Evolutionary conservation across 2,888 invertebrate genomes (phyloP).

Genomic region (Ophraella communa): DNA sequence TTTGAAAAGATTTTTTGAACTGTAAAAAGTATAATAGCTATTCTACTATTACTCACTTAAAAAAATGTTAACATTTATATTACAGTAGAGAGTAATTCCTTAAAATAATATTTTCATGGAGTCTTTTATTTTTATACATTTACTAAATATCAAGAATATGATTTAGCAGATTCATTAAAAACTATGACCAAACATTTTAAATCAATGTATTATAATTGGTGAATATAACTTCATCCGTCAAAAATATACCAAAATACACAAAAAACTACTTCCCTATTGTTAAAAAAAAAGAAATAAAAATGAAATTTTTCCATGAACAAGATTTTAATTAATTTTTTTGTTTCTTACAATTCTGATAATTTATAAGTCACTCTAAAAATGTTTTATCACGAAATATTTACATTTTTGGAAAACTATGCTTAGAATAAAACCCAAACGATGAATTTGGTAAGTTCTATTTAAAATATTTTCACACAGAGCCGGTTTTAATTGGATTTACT

Average conservation of each 20-base stretch:
- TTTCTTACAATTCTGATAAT: no score
- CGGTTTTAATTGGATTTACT: not conserved
- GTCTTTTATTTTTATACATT: constrained; percentile 49
- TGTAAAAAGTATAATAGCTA: constrained; percentile 38
- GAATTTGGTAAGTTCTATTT: not conserved
- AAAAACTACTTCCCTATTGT: no score
- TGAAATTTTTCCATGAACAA: no score
- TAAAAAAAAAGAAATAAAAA: no score
- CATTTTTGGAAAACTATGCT: no score
- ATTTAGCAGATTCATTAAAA: constrained; percentile 3
- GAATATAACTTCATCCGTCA: no score
- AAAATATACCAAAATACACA: no score
- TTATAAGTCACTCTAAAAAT: no score
- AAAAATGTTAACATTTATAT: constrained; percentile 58
- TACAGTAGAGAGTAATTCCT: constrained; percentile 54
- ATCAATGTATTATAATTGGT: no score
- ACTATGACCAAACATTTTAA: not conserved
- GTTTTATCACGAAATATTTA: no score
- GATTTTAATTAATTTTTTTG: no score
- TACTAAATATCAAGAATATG: constrained; percentile 24
- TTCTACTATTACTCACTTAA: constrained; percentile 56
- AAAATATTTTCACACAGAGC: not conserved
- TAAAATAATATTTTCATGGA: constrained; percentile 47
- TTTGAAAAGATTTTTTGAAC: constrained; percentile 24
- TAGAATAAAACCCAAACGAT: no score